These are phyloP conservation scores for Heliconius aoede DNA, from an alignment of 2,888 invertebrate genomes.

Conservation along the genomic window DNA sequence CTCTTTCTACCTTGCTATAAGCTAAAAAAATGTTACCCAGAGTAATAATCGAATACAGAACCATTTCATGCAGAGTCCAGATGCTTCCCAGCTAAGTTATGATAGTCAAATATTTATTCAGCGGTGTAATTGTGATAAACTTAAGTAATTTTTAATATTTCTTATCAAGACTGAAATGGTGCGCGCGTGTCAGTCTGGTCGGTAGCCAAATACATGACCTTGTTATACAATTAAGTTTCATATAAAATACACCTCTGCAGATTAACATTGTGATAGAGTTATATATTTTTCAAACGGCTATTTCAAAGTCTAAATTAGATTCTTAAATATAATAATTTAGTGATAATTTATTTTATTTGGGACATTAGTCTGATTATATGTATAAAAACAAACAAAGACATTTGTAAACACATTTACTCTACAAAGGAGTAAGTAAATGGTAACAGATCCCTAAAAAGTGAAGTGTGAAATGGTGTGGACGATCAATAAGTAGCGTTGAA, in stretches of 20 bases:
- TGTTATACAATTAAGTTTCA: constrained; percentile 1
- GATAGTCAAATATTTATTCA: background rate
- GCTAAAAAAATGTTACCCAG: too few species aligned
- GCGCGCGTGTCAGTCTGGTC: constrained; percentile 18
- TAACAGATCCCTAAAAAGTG: background rate
- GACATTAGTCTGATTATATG: background rate
- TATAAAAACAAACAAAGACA: background rate
- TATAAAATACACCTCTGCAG: background rate
- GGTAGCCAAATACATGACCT: constrained; percentile 10
- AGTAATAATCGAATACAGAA: too few species aligned
- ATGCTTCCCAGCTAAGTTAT: too few species aligned
- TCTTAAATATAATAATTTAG: background rate
- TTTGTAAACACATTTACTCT: background rate
- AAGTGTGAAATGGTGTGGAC: constrained; percentile 1
- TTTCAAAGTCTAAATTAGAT: background rate
- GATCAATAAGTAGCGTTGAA: constrained; percentile 18
- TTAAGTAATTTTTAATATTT: background rate
- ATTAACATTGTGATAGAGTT: background rate
- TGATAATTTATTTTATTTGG: too few species aligned
- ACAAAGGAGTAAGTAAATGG: background rate
- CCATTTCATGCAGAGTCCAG: too few species aligned
- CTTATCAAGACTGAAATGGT: background rate
- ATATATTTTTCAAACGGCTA: background rate
- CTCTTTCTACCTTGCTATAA: too few species aligned
- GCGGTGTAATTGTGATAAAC: background rate